A percentile compares a stretch with the other conserved stretches of the same genome.
These are phyloP conservation scores for Heliconius hewitsoni DNA, from an alignment of 1,140 invertebrate species.

Conservation along the genomic window DNA sequence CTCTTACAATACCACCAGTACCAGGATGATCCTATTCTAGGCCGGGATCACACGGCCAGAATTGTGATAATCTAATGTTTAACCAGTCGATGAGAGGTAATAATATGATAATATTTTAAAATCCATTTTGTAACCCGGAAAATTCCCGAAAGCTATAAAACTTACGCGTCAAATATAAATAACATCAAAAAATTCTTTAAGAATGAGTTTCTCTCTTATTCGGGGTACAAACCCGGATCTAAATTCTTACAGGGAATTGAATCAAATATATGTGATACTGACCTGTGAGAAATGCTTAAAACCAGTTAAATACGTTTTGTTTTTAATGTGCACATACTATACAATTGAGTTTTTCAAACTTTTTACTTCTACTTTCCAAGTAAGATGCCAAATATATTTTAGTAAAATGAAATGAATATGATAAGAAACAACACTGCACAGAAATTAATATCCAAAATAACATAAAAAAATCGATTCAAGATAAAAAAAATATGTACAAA, in stretches of 20 bases:
- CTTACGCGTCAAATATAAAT: neutral
- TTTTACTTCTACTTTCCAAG: neutral
- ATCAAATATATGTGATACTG: conserved; percentile 17
- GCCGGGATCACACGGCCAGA: too few relatives aligned
- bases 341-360: neutral
- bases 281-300: conserved; percentile 22
- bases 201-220: neutral
- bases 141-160: neutral
- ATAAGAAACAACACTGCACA: too few relatives aligned
- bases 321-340: neutral
- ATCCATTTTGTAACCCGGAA: neutral
- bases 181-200: neutral
- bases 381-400: neutral
- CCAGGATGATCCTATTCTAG: too few relatives aligned
- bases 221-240: neutral
- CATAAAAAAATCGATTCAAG: too few relatives aligned
- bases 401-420: too few relatives aligned
- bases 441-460: too few relatives aligned
- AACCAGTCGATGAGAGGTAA: too few relatives aligned
- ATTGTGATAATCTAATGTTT: too few relatives aligned
- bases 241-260: conserved; percentile 3
- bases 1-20: too few relatives aligned
- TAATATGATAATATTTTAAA: too few relatives aligned
- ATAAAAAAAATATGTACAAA: too few relatives aligned
- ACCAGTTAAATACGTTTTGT: conserved; percentile 18